phyloP scores from a whole-genome alignment of 2,888 invertebrate species.

The Megastigmus dorsalis region DNA sequence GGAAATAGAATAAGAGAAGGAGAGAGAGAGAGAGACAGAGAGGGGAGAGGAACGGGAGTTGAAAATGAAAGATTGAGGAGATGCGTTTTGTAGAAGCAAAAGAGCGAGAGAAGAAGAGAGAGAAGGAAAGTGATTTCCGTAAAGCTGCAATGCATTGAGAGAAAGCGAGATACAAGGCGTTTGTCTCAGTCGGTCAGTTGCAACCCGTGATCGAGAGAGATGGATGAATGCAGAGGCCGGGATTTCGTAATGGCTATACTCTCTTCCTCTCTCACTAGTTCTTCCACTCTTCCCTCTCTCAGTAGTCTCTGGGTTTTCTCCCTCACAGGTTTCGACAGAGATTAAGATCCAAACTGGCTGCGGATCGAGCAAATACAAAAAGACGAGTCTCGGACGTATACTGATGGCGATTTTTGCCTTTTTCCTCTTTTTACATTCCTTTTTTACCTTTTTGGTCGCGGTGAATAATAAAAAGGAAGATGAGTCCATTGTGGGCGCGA shows the following conservation, averaged over 20 bases:
- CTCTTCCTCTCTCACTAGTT: no score
- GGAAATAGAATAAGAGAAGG: slow-evolving; percentile 24
- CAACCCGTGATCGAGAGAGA: slow-evolving; percentile 31
- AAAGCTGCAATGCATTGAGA: no score
- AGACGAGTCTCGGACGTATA: background rate
- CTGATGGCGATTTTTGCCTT: background rate
- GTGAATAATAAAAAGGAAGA: no score
- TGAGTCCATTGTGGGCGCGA: no score
- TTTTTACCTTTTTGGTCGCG: no score
- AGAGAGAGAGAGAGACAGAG: no score
- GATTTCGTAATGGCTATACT: slow-evolving; percentile 2
- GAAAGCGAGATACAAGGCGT: background rate
- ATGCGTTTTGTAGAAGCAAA: background rate
- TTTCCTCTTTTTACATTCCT: background rate
- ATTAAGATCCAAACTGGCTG: slow-evolving; percentile 1
- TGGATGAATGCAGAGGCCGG: slow-evolving; percentile 16
- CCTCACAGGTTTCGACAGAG: background rate
- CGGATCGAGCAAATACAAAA: background rate
- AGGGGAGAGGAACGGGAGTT: no score
- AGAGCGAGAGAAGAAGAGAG: no score
- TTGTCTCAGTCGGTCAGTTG: background rate
- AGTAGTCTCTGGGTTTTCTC: background rate
- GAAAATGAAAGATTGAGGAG: background rate
- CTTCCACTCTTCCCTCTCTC: no score
- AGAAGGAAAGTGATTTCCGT: no score